Conservation (phyloP, 2,113 vertebrate genomes). For the Pedetes capensis region DNA sequence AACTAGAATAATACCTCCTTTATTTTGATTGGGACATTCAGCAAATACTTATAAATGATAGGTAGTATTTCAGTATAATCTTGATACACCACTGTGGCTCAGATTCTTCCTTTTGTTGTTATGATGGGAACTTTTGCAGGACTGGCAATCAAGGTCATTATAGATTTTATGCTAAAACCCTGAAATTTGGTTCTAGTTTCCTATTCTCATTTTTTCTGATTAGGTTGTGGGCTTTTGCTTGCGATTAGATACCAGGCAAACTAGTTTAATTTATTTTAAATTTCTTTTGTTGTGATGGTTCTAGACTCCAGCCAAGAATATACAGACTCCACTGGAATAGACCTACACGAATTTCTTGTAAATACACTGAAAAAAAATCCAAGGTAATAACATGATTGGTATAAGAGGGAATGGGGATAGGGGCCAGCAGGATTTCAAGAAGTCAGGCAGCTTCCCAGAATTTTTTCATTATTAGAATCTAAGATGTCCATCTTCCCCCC, state of each 20-base stretch:
- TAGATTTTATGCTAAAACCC: neutral
- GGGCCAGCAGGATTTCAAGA: neutral
- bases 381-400: conserved; percentile 85
- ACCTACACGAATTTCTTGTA: conserved; percentile 99
- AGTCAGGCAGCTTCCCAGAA: neutral
- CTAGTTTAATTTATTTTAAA: conserved; percentile 60
- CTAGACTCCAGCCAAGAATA: conserved; percentile 99
- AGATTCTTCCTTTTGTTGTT: neutral
- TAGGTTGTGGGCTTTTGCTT: conserved; percentile 42
- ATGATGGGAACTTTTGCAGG: neutral
- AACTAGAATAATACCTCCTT: conserved; percentile 18
- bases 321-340: conserved; percentile 99
- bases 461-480: conserved; percentile 45
- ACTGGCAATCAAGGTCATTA: neutral
- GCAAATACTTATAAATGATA: neutral
- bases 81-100: neutral
- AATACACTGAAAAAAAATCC: conserved; percentile 99
- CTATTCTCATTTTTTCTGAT: conserved; percentile 12
- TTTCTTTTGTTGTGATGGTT: conserved; percentile 62
- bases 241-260: conserved; percentile 4
- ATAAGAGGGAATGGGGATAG: neutral
- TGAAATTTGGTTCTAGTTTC: conserved; percentile 34
- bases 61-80: neutral
- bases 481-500: neutral
- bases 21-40: neutral